These are phyloP conservation scores for Leptocoma aspasia DNA, from an alignment of 2,113 vertebrate genomes.

Conservation along the genomic window DNA sequence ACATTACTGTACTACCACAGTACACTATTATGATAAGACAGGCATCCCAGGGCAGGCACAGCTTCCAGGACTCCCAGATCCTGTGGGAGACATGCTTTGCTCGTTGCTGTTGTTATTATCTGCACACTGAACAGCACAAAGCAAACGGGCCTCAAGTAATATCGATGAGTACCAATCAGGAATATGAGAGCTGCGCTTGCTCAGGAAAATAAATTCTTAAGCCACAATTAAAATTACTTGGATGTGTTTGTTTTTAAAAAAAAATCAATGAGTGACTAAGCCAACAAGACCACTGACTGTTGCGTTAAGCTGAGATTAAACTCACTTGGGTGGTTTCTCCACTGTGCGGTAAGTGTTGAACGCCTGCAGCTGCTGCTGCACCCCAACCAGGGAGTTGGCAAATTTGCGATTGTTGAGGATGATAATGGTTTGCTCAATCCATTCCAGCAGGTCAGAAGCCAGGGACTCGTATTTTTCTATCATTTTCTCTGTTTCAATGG, in stretches of 20 bases:
- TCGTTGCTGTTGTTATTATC: background rate
- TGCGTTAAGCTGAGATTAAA: background rate
- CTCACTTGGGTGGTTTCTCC: slow-evolving; percentile 95
- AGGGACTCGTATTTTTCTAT: slow-evolving; percentile 94
- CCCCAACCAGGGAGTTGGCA: slow-evolving; percentile 90
- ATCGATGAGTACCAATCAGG: accelerated
- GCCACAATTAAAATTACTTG: background rate
- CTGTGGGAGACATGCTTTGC: background rate
- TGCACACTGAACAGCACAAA: background rate
- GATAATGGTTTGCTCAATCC: slow-evolving; percentile 98
- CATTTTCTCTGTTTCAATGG: slow-evolving; percentile 97
- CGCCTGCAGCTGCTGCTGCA: slow-evolving; percentile 95
- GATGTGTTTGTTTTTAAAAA: background rate
- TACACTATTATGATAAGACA: background rate
- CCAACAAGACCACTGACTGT: background rate
- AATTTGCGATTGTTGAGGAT: slow-evolving; percentile 98
- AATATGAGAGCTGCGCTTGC: background rate
- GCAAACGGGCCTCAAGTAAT: background rate
- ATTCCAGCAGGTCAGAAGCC: slow-evolving; percentile 94
- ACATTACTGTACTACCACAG: background rate
- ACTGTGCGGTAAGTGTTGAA: slow-evolving; percentile 98
- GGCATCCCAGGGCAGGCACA: background rate
- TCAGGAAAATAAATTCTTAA: background rate
- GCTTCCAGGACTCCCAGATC: background rate
- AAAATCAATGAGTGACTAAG: background rate